Evolutionary conservation across 2,888 invertebrate species (phyloP).

Genomic region (Auanema freiburgensis): DNA sequence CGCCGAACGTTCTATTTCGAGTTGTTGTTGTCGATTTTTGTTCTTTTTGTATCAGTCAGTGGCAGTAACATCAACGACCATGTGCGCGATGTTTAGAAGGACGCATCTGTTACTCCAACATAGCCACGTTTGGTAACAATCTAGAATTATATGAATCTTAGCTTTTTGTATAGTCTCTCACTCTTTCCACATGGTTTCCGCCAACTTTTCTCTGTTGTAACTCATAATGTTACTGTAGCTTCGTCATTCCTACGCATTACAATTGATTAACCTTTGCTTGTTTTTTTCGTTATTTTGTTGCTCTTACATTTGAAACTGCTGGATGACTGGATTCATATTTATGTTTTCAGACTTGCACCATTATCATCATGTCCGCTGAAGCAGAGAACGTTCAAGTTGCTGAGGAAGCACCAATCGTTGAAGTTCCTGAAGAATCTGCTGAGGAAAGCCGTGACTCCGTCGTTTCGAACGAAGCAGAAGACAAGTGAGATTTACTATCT

Average conservation of each 20-base stretch:
- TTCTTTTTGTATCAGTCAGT: too few relatives aligned
- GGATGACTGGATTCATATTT: not conserved
- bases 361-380: conserved; percentile 18
- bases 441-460: conserved; percentile 23
- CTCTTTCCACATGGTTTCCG: too few relatives aligned
- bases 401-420: conserved; percentile 9
- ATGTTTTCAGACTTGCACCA: not conserved
- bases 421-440: conserved; percentile 17
- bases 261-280: not conserved
- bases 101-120: too few relatives aligned
- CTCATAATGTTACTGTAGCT: not conserved
- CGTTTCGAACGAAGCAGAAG: conserved; percentile 9
- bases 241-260: not conserved
- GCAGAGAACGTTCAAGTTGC: conserved; percentile 17
- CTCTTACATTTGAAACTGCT: not conserved
- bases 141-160: too few relatives aligned
- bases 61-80: too few relatives aligned
- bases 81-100: too few relatives aligned
- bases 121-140: too few relatives aligned
- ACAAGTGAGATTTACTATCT: conserved; percentile 7
- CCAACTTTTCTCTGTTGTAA: too few relatives aligned
- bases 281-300: not conserved
- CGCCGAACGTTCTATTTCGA: too few relatives aligned
- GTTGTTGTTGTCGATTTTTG: too few relatives aligned
- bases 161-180: too few relatives aligned